Evolutionary conservation across 2,113 vertebrate species (phyloP).

Genomic region (pig (Sus scrofa)): DNA sequence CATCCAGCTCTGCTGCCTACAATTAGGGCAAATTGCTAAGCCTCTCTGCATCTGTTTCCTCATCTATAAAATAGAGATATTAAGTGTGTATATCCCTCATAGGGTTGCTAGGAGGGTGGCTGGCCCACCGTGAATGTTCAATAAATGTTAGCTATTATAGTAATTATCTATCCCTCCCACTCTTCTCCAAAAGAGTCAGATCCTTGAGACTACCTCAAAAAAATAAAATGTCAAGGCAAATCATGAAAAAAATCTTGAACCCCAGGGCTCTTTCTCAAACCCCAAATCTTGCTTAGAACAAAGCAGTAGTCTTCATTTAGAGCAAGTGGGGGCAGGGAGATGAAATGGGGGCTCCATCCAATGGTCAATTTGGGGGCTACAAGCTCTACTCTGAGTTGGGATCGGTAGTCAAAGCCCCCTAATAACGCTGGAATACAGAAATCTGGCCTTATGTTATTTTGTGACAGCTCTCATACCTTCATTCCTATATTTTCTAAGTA

Average conservation of each 20-base stretch:
- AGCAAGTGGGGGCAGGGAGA: not conserved
- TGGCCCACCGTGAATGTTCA: not conserved
- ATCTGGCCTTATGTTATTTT: not conserved
- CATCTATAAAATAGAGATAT: not conserved
- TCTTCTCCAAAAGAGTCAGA: not conserved
- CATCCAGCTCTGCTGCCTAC: not conserved
- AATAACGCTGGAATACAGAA: not conserved
- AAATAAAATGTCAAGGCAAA: slow-evolving; percentile 24
- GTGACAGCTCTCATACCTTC: not conserved
- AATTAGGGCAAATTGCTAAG: not conserved
- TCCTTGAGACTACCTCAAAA: not conserved
- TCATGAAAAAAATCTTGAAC: not conserved
- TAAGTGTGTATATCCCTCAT: not conserved
- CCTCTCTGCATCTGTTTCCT: not conserved
- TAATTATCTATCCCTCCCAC: not conserved
- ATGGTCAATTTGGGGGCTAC: not conserved
- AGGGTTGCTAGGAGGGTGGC: not conserved
- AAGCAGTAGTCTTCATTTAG: not conserved
- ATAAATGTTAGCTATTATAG: not conserved
- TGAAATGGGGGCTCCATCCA: not conserved
- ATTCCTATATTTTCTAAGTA: not conserved
- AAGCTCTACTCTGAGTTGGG: no score
- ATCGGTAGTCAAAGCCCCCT: not conserved
- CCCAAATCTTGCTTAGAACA: not conserved
- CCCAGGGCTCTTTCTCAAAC: not conserved